Conservation (phyloP, 1,140 invertebrate genomes). For the Heterodera schachtii region DNA sequence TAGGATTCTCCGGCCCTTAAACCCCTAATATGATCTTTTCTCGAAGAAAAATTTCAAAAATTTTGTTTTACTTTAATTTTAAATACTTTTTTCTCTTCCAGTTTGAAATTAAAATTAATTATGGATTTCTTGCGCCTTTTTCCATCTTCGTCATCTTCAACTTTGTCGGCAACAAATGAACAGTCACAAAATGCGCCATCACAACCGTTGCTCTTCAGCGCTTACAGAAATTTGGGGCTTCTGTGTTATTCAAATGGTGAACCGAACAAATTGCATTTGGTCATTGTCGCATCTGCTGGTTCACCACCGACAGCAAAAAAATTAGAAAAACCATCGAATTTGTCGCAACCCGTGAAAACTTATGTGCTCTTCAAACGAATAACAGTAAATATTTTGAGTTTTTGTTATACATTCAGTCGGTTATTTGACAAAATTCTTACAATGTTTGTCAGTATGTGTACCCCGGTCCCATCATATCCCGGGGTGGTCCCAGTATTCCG, state of each 20-base stretch:
- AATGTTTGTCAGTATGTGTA: no score
- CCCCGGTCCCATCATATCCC: no score
- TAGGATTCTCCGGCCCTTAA: no score
- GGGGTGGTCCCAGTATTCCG: no score
- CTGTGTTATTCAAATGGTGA: slow-evolving; percentile 12
- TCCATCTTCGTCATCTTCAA: background rate
- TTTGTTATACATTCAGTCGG: no score
- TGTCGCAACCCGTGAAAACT: background rate
- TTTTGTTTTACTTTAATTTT: no score
- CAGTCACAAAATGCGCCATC: background rate
- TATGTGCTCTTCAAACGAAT: slow-evolving; percentile 9
- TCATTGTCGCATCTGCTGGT: background rate
- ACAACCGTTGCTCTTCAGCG: slow-evolving; percentile 8
- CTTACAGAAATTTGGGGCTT: slow-evolving; percentile 8
- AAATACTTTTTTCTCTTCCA: no score
- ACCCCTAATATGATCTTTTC: no score
- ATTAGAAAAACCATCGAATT: background rate
- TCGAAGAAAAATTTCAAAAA: no score
- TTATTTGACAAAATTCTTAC: no score
- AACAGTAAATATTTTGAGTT: background rate
- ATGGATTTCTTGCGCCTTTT: slow-evolving; percentile 26
- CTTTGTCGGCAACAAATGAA: background rate
- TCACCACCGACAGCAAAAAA: background rate
- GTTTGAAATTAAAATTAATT: no score
- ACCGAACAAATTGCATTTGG: slow-evolving; percentile 18